These are phyloP conservation scores for Lates japonicus DNA, from an alignment of 2,797 vertebrate genomes.

Conservation along the genomic window DNA sequence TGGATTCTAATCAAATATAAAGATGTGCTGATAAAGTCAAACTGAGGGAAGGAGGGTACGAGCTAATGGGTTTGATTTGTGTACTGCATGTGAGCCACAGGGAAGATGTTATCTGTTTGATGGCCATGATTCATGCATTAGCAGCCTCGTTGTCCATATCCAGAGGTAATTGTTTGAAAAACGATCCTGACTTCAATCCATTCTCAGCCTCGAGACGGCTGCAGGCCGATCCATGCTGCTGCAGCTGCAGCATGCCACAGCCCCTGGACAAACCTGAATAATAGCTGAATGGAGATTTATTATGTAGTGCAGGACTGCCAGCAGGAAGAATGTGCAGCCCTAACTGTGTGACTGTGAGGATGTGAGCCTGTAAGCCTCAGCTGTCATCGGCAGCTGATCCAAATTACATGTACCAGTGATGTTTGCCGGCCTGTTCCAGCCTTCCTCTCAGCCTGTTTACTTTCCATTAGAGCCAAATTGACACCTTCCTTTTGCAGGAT, in stretches of 20 bases:
- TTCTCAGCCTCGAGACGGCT: constrained; percentile 7
- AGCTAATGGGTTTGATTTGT: constrained; percentile 51
- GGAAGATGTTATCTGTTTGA: constrained; percentile 12
- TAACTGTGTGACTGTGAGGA: constrained; percentile 2
- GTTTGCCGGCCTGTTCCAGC: constrained; percentile 53
- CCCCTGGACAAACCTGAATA: not conserved
- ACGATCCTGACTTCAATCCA: constrained; percentile 10
- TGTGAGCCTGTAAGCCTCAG: constrained; percentile 28
- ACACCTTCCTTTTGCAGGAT: constrained; percentile 53
- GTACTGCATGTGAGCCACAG: not conserved
- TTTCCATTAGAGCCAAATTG: constrained; percentile 56
- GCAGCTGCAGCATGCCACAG: constrained; percentile 4
- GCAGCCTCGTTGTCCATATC: constrained; percentile 24
- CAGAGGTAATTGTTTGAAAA: constrained; percentile 44
- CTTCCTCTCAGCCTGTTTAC: constrained; percentile 46
- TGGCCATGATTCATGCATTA: constrained; percentile 47
- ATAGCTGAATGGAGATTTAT: not conserved
- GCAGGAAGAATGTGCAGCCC: constrained; percentile 38
- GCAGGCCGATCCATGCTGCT: not conserved
- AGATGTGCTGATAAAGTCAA: constrained; percentile 57
- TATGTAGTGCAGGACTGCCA: constrained; percentile 39
- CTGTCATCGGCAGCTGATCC: constrained; percentile 62
- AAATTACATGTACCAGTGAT: constrained; percentile 57
- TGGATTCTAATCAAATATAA: constrained; percentile 60
- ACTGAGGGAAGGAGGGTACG: constrained; percentile 33